phyloP scores from a whole-genome alignment of 2,797 vertebrate species.

The Malacoctenus gilli region DNA sequence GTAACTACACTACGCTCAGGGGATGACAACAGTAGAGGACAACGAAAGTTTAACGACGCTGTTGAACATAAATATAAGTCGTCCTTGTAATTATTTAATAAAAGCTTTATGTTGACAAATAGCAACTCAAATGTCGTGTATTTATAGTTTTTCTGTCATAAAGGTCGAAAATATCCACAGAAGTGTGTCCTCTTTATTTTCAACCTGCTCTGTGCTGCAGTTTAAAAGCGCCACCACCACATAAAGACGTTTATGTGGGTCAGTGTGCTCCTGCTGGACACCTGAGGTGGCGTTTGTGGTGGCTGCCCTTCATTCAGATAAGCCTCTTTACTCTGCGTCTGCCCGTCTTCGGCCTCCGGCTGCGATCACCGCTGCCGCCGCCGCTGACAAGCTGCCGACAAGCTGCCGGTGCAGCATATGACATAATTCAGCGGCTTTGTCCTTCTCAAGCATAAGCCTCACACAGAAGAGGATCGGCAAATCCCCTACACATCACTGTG shows the following conservation, averaged over 20 bases:
- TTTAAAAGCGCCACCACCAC: too few relatives aligned
- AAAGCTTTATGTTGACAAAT: conserved; percentile 21
- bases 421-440: conserved; percentile 62
- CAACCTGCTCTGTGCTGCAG: too few relatives aligned
- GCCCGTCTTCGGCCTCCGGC: conserved; percentile 26
- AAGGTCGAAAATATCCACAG: too few relatives aligned
- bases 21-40: conserved; percentile 9
- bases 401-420: conserved; percentile 40
- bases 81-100: conserved; percentile 23
- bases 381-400: conserved; percentile 16
- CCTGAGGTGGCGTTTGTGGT: conserved; percentile 36
- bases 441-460: conserved; percentile 68
- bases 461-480: conserved; percentile 58
- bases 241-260: too few relatives aligned
- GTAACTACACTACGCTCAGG: background rate
- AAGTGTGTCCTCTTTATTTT: too few relatives aligned
- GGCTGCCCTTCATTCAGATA: conserved; percentile 67
- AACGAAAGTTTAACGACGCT: too few relatives aligned
- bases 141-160: conserved; percentile 17
- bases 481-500: conserved; percentile 55
- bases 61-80: conserved; percentile 19
- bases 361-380: too few relatives aligned
- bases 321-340: conserved; percentile 64
- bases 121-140: background rate
- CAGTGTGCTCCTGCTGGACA: conserved; percentile 7